Evolutionary conservation across 2,888 invertebrate species (phyloP), one percentile per base, ranked within the genome.

Genomic region (Thereva nobilitata): DNA sequence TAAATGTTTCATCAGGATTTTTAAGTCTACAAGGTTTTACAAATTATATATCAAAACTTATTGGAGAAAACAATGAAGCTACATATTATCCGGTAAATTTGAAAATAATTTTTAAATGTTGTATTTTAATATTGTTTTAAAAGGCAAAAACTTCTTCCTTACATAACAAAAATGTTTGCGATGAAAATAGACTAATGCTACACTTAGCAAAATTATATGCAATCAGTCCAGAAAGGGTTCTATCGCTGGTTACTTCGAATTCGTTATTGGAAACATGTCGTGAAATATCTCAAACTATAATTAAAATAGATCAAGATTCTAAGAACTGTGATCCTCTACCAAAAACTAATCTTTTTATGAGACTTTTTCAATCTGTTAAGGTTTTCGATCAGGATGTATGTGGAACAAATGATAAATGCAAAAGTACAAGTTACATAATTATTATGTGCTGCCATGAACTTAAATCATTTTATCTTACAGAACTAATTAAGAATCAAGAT

Each of bases 171-270:
- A 67, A 35, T 38, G 44, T 52, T 35, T 82, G 81, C 72, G 77
- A 79, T 70, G 80, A 80, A 70, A 83, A 85, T 71, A 76, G 78
- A 66, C 70, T 85, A 47, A 76, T 85, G 72, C 71, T 78, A 64
- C 82, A 82, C 71, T 75, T 85, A 69, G 85, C 84, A 1, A 79
- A 82, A 65, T 75, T 84, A 54, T 82, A 84, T 74, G 79, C 83
- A 4, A 81, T 82, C 10, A 84, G 82, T 75, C 85, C 85, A 0
- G 85, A 86, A 74, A 80, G 82, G 45, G 82, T 86, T 66, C 75
- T 85, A 1, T 75, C 80, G 67, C 72, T 84, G 41, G 74, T 83
- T 35, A 78, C 83, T 0, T 73, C 78, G 42, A 77, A 80, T 5
- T 77, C 82, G 45, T 57, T 83, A 2, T n/a, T 44, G 68, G 79